Evolutionary conservation across 2,888 invertebrate species (phyloP).

Genomic region (Eupeodes luniger): DNA sequence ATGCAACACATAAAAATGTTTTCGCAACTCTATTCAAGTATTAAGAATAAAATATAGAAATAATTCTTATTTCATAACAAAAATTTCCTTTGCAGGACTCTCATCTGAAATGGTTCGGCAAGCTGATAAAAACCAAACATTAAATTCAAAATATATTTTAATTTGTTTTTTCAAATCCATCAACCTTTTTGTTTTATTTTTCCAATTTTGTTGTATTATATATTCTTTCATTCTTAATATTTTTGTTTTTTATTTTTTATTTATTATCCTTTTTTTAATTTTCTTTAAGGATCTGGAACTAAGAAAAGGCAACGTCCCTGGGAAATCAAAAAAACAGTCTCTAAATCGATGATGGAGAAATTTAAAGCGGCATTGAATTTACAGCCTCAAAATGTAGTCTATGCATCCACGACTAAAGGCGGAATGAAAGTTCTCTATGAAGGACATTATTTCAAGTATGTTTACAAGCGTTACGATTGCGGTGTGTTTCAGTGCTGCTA

Average conservation of each 20-base stretch:
- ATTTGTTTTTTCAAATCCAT: background rate
- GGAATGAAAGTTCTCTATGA: slow-evolving; percentile 83
- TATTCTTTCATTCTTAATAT: background rate
- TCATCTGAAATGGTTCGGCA: background rate
- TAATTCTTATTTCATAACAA: background rate
- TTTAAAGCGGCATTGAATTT: slow-evolving; percentile 30
- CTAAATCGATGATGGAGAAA: slow-evolving; percentile 3
- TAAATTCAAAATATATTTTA: slow-evolving; percentile 19
- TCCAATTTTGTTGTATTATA: background rate
- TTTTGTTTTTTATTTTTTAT: background rate
- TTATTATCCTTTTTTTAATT: background rate
- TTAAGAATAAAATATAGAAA: background rate
- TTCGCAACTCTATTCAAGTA: background rate
- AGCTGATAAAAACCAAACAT: background rate
- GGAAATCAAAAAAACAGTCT: background rate
- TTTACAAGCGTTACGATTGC: slow-evolving; percentile 81
- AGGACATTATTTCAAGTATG: slow-evolving; percentile 82
- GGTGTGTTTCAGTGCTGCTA: slow-evolving; percentile 83
- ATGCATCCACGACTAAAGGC: slow-evolving; percentile 83
- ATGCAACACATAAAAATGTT: too few relatives aligned
- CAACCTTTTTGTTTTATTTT: slow-evolving; percentile 19
- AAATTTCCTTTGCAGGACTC: background rate
- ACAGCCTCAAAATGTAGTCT: slow-evolving; percentile 77
- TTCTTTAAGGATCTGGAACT: background rate
- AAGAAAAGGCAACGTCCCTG: background rate